Evolutionary conservation across 2,888 invertebrate genomes (phyloP).

Genomic region (Macrosiphum euphorbiae): DNA sequence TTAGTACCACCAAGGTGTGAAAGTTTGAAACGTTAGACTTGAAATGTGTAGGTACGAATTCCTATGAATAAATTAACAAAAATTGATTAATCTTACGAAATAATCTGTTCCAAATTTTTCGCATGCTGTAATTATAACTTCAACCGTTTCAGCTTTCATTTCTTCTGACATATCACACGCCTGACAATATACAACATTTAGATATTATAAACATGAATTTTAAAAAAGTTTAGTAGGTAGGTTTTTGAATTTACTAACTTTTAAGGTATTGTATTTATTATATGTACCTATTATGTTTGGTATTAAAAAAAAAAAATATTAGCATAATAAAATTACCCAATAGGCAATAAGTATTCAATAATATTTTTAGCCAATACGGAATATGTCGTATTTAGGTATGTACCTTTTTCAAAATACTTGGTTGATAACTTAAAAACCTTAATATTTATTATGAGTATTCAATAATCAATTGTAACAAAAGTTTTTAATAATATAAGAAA

Average conservation of each 20-base stretch:
- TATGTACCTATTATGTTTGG: background rate
- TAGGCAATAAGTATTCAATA: background rate
- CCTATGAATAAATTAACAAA: background rate
- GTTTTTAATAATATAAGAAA: background rate
- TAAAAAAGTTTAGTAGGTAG: background rate
- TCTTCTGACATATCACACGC: slow-evolving; percentile 95
- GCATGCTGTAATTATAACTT: slow-evolving; percentile 91
- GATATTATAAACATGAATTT: background rate
- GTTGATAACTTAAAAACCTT: too few species aligned
- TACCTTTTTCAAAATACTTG: background rate
- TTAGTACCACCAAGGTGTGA: too few species aligned
- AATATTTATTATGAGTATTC: background rate
- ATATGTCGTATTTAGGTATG: background rate
- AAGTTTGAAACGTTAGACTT: too few species aligned
- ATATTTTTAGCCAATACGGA: background rate
- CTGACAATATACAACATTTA: slow-evolving; percentile 71
- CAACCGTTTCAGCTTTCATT: slow-evolving; percentile 90
- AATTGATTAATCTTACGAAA: slow-evolving; percentile 73
- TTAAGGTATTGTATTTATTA: background rate
- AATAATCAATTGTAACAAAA: background rate
- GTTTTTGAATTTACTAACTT: background rate
- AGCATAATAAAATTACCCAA: background rate
- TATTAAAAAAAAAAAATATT: background rate
- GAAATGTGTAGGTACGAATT: too few species aligned
- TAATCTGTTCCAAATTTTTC: slow-evolving; percentile 91